These are phyloP conservation scores for Porites cylindrica DNA, from an alignment of 92 coral and sea anemone genomes.

Conservation along the genomic window DNA sequence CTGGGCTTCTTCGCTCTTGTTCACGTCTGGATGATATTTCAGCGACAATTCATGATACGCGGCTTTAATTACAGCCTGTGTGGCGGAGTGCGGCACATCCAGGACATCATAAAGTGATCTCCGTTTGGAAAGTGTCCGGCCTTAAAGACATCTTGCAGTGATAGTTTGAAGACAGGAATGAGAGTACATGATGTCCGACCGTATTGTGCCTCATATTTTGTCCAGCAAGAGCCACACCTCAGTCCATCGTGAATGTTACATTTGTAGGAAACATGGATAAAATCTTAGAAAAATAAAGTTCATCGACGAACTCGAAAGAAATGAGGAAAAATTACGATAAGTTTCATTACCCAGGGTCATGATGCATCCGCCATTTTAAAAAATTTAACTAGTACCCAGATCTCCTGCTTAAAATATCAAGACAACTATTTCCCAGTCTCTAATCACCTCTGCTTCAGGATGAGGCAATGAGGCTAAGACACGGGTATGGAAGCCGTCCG, in stretches of 20 bases:
- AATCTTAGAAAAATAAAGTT: not conserved
- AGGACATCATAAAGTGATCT: conserved; percentile 76
- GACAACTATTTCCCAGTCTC: not conserved
- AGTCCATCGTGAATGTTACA: too few relatives aligned
- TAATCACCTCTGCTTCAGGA: too few relatives aligned
- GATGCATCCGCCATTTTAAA: conserved; percentile 22
- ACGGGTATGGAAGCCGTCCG: too few relatives aligned
- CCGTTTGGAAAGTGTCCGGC: conserved; percentile 7
- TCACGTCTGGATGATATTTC: conserved; percentile 88
- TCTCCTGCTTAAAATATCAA: not conserved
- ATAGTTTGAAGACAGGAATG: not conserved
- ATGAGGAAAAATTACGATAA: not conserved
- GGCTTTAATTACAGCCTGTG: conserved; percentile 87
- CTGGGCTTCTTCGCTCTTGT: conserved; percentile 56
- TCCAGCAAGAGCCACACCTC: not conserved
- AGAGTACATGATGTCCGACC: not conserved
- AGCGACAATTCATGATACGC: conserved; percentile 89
- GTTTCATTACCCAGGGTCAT: not conserved
- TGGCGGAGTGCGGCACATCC: conserved; percentile 90
- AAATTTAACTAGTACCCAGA: conserved; percentile 25
- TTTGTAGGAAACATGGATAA: not conserved
- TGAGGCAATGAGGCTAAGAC: too few relatives aligned
- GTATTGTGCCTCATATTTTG: not conserved
- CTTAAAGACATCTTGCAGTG: conserved; percentile 8
- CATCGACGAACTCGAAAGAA: not conserved